These are phyloP conservation scores for Scomber colias DNA, from an alignment of 2,113 vertebrate genomes.

Conservation along the genomic window DNA sequence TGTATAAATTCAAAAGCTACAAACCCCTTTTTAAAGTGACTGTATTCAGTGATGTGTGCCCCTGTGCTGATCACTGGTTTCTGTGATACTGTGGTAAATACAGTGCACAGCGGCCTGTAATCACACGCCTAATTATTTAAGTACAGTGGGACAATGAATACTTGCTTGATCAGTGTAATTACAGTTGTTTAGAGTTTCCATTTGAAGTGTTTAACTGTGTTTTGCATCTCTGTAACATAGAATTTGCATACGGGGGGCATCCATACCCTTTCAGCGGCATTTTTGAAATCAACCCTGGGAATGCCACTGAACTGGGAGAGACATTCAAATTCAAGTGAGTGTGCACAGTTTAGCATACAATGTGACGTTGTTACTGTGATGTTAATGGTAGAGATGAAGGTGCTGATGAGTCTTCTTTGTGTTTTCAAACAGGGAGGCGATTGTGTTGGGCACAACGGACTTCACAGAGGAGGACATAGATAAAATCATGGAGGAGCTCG, in stretches of 20 bases:
- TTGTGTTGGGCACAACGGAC: constrained; percentile 92
- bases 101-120: constrained; percentile 31
- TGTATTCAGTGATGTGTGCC: not conserved
- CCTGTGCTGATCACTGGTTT: constrained; percentile 28
- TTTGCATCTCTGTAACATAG: constrained; percentile 73
- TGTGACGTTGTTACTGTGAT: not conserved
- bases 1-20: not conserved
- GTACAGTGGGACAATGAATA: constrained; percentile 31
- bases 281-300: constrained; percentile 95
- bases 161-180: constrained; percentile 42
- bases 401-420: not conserved
- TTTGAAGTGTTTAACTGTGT: constrained; percentile 9
- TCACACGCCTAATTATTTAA: constrained; percentile 60
- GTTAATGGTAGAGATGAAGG: not conserved
- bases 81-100: constrained; percentile 27
- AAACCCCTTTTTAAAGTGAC: not conserved
- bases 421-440: constrained; percentile 87
- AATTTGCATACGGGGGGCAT: constrained; percentile 96
- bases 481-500: constrained; percentile 95
- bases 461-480: constrained; percentile 92
- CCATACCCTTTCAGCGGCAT: constrained; percentile 96
- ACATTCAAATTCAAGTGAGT: constrained; percentile 98
- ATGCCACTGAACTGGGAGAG: constrained; percentile 91
- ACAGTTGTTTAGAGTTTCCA: constrained; percentile 10
- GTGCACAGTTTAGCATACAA: not conserved